These are phyloP conservation scores for Tauraco hartlaubi DNA, from an alignment of 2,797 vertebrate species.

Conservation along the genomic window DNA sequence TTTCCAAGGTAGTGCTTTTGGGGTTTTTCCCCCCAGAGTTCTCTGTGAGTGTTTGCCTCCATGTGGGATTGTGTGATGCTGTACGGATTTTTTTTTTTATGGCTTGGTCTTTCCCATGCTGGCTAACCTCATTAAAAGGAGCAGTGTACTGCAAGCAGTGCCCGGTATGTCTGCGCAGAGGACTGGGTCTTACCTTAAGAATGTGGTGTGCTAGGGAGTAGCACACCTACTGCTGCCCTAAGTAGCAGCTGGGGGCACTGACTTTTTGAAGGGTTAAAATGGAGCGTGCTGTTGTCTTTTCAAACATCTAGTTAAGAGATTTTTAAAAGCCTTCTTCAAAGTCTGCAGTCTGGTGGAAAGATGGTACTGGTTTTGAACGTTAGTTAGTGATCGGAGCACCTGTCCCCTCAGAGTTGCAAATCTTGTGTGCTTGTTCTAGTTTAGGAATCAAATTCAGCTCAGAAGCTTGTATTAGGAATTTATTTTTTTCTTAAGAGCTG, in stretches of 20 bases:
- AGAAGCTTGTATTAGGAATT: background rate
- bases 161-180: background rate
- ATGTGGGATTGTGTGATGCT: background rate
- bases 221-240: too few species aligned
- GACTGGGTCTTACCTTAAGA: background rate
- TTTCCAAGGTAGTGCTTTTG: background rate
- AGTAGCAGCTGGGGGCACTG: background rate
- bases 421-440: background rate
- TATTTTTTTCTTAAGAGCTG: background rate
- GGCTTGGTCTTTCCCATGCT: background rate
- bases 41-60: background rate
- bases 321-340: background rate
- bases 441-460: background rate
- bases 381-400: background rate
- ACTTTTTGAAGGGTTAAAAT: background rate
- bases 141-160: background rate
- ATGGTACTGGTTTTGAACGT: background rate
- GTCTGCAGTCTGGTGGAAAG: background rate
- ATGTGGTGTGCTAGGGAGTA: background rate
- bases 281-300: background rate
- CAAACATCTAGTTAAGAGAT: background rate
- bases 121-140: background rate
- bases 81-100: background rate
- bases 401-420: background rate
- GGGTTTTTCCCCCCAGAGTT: background rate